phyloP scores from a whole-genome alignment of 2,797 vertebrate species.

The Spatula clypeata region DNA sequence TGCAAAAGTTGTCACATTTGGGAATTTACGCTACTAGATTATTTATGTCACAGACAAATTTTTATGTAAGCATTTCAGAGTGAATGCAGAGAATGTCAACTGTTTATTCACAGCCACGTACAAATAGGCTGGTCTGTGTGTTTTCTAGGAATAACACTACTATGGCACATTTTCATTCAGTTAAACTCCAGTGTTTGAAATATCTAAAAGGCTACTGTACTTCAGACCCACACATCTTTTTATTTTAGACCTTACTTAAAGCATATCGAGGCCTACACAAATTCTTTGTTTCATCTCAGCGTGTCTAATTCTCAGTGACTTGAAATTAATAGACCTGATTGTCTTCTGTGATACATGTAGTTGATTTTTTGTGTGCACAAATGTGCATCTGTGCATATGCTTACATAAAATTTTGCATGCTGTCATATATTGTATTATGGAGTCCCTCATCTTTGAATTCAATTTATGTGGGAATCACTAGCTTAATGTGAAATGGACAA shows the following conservation, averaged over 20 bases:
- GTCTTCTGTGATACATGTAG: background rate
- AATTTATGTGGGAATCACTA: background rate
- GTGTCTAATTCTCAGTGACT: constrained; percentile 27
- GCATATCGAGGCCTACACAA: background rate
- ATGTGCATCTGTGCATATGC: accelerated
- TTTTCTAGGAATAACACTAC: constrained; percentile 11
- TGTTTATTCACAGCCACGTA: constrained; percentile 18
- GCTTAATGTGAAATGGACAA: background rate
- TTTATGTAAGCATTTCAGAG: constrained; percentile 55
- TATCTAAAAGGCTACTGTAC: background rate
- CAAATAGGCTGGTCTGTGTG: background rate
- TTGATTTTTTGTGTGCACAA: constrained; percentile 24
- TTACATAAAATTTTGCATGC: background rate
- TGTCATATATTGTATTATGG: background rate
- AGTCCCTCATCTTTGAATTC: background rate
- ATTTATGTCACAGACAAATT: constrained; percentile 51
- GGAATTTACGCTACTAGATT: constrained; percentile 62
- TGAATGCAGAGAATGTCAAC: background rate
- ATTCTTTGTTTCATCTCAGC: constrained; percentile 30
- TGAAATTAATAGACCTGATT: constrained; percentile 54
- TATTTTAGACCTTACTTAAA: constrained; percentile 50
- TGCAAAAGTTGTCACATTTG: constrained; percentile 41
- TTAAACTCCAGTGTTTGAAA: constrained; percentile 29
- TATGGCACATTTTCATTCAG: background rate
- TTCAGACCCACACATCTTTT: constrained; percentile 18